These are phyloP conservation scores for Myathropa florea DNA, from an alignment of 2,888 invertebrate species.

Conservation along the genomic window DNA sequence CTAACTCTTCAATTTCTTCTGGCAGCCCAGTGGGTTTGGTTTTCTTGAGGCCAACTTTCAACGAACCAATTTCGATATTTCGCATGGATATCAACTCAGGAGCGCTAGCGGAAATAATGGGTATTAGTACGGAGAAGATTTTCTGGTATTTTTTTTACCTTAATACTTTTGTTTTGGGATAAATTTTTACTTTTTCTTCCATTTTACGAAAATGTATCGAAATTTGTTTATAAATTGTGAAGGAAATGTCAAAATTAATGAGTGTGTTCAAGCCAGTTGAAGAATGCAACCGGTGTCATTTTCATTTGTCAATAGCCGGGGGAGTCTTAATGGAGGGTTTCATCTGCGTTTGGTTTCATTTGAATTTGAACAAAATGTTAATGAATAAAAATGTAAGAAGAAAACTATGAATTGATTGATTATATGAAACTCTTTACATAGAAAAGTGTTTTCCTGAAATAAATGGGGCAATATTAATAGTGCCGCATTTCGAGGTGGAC, in stretches of 20 bases:
- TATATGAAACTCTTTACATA: too few species aligned
- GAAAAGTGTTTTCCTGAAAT: too few species aligned
- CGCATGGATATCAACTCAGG: slow-evolving; percentile 73
- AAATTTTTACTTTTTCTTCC: slow-evolving; percentile 71
- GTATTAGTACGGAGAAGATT: neutral
- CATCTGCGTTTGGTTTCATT: neutral
- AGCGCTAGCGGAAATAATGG: slow-evolving; percentile 68
- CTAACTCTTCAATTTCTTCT: slow-evolving; percentile 74
- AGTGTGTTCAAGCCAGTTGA: neutral
- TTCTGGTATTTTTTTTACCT: slow-evolving; percentile 73
- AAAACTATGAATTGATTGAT: too few species aligned
- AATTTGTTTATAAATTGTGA: slow-evolving; percentile 42
- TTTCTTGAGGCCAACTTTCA: slow-evolving; percentile 74
- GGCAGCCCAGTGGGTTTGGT: slow-evolving; percentile 71
- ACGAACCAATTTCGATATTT: slow-evolving; percentile 71
- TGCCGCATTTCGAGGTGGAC: too few species aligned
- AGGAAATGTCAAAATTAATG: slow-evolving; percentile 1
- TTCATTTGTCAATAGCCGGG: neutral
- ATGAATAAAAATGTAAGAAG: too few species aligned
- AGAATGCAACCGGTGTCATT: neutral
- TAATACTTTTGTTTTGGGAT: slow-evolving; percentile 73
- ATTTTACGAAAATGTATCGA: neutral
- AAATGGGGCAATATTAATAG: too few species aligned
- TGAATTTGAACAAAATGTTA: too few species aligned
- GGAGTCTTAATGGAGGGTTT: neutral